Evolutionary conservation across 1,140 invertebrate species (phyloP).

Genomic region (Octopus sinensis): DNA sequence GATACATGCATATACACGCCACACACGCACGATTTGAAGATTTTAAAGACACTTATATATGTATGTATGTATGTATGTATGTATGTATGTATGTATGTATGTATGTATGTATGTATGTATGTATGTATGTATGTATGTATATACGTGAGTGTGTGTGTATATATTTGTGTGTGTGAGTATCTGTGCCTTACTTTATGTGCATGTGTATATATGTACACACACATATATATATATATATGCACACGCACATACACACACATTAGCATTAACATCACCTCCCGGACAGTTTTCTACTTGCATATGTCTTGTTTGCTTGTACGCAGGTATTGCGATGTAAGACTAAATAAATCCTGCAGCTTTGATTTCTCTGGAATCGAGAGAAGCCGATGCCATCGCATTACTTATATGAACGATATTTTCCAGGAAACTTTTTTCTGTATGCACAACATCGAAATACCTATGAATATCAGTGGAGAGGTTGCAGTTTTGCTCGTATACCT

Average conservation of each 20-base stretch:
- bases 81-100: not conserved
- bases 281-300: too few species aligned
- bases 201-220: not conserved
- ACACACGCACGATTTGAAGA: not conserved
- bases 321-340: too few species aligned
- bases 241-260: not conserved
- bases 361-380: too few species aligned
- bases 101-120: not conserved
- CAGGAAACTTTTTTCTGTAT: too few species aligned
- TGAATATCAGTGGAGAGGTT: too few species aligned
- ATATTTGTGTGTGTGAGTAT: not conserved
- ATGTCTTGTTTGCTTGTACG: too few species aligned
- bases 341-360: too few species aligned
- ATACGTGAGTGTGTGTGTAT: not conserved
- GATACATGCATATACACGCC: not conserved
- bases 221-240: not conserved
- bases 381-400: too few species aligned
- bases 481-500: too few species aligned
- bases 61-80: not conserved
- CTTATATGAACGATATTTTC: too few species aligned
- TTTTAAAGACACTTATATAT: not conserved
- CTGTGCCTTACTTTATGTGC: not conserved
- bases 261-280: not conserved
- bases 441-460: too few species aligned
- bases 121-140: not conserved